These are phyloP conservation scores for Eupelmus urozonus DNA, from an alignment of 2,888 invertebrate species.

Conservation along the genomic window DNA sequence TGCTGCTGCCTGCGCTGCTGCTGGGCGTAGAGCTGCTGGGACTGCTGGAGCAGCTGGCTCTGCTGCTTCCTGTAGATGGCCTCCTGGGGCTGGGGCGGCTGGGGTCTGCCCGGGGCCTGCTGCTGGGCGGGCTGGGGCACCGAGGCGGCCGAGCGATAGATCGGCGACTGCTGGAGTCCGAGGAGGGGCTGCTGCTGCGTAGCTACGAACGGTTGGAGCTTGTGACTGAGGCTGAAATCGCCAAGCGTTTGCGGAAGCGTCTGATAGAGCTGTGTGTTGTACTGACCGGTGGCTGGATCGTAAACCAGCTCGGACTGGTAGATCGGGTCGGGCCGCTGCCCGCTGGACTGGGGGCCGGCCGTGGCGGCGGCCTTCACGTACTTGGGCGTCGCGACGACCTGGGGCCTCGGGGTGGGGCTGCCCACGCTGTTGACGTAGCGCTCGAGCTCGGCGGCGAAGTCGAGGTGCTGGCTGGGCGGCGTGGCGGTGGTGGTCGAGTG, in stretches of 20 bases:
- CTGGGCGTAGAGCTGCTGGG: slow-evolving; percentile 83
- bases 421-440: slow-evolving; percentile 79
- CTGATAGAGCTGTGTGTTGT: slow-evolving; percentile 88
- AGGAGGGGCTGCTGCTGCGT: slow-evolving; percentile 80
- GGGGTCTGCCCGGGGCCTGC: slow-evolving; percentile 71
- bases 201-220: slow-evolving; percentile 86
- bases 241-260: slow-evolving; percentile 86
- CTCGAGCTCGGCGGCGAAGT: slow-evolving; percentile 88
- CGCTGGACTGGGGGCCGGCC: slow-evolving; percentile 58
- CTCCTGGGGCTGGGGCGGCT: slow-evolving; percentile 71
- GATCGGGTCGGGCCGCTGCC: slow-evolving; percentile 80
- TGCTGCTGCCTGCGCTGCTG: slow-evolving; percentile 85
- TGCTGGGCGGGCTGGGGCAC: slow-evolving; percentile 61
- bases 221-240: slow-evolving; percentile 85
- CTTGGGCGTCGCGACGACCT: slow-evolving; percentile 55
- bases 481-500: slow-evolving; percentile 70
- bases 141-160: slow-evolving; percentile 74
- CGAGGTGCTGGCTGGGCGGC: slow-evolving; percentile 77
- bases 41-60: slow-evolving; percentile 81
- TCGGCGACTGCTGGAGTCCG: slow-evolving; percentile 78
- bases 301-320: slow-evolving; percentile 88
- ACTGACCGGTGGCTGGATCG: slow-evolving; percentile 87
- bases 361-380: slow-evolving; percentile 34
- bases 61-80: slow-evolving; percentile 81
- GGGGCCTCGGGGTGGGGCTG: slow-evolving; percentile 73